Percentiles rank a stretch among this genome's conserved stretches.
Evolutionary conservation across 1,140 invertebrate species (phyloP).

Genomic region (Lordiphosa collinella): DNA sequence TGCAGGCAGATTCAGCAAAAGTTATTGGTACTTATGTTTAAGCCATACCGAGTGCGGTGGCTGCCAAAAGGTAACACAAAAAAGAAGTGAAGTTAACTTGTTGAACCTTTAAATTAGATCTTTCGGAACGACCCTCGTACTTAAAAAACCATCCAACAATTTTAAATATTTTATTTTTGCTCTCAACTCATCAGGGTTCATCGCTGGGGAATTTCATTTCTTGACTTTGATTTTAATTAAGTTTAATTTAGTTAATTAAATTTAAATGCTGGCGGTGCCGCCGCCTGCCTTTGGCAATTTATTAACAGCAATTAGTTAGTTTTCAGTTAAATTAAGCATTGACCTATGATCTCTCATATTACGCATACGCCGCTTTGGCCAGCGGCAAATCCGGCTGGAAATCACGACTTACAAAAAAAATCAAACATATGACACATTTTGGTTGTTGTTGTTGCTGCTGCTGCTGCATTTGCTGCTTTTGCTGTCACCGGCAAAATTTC

Average conservation of each 20-base stretch:
- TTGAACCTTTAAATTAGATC: neutral
- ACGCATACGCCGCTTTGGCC: constrained; percentile 7
- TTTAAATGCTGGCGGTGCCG: constrained; percentile 21
- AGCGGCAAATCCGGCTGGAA: constrained; percentile 12
- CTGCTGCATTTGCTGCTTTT: constrained; percentile 5
- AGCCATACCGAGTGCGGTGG: too few relatives aligned
- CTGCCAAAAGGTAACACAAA: too few relatives aligned
- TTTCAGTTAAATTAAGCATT: constrained; percentile 50
- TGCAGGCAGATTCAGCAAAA: too few relatives aligned
- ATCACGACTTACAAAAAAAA: constrained; percentile 17
- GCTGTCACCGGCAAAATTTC: constrained; percentile 28
- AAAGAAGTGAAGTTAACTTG: neutral
- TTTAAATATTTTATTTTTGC: neutral
- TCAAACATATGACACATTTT: constrained; percentile 35
- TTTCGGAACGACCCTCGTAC: too few relatives aligned
- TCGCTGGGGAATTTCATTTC: constrained; percentile 1
- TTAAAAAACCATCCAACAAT: too few relatives aligned
- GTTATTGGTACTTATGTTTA: too few relatives aligned
- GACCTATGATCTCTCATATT: constrained; percentile 33
- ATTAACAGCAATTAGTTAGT: constrained; percentile 59
- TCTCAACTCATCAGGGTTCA: neutral
- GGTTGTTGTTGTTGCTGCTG: constrained; percentile 17
- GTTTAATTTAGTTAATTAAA: constrained; percentile 55
- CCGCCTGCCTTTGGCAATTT: constrained; percentile 36
- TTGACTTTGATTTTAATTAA: constrained; percentile 48